Percentiles rank a stretch among this genome's conserved stretches.
Evolutionary conservation across 1,140 invertebrate genomes (phyloP).

Genomic region (Temnothorax nylanderi): DNA sequence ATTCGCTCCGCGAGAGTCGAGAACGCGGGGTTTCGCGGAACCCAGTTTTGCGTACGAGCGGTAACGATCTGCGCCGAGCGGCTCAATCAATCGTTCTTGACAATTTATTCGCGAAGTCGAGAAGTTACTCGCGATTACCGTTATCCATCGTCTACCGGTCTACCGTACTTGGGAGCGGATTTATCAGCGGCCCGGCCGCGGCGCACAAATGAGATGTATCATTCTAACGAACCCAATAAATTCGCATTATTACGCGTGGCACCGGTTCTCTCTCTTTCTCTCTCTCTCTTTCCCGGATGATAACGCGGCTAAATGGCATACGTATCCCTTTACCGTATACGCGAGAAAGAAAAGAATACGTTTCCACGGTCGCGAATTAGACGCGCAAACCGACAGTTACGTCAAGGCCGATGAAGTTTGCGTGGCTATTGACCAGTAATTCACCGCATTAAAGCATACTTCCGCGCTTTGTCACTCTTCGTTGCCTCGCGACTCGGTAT

Average conservation of each 20-base stretch:
- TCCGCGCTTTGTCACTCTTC: constrained; percentile 7
- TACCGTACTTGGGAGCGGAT: constrained; percentile 9
- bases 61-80: constrained; percentile 52
- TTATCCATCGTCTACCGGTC: constrained; percentile 46
- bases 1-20: no score
- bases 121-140: constrained; percentile 63
- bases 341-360: background rate
- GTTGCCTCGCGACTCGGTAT: no score
- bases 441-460: background rate
- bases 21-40: constrained; percentile 50
- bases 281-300: background rate
- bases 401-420: background rate
- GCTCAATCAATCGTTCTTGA: constrained; percentile 50
- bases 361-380: constrained; percentile 33
- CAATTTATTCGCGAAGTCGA: constrained; percentile 58
- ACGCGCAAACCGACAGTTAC: background rate
- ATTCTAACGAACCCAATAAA: constrained; percentile 40
- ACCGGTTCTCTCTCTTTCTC: constrained; percentile 18
- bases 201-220: constrained; percentile 48
- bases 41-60: constrained; percentile 62
- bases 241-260: constrained; percentile 35
- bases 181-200: background rate
- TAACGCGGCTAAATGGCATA: background rate
- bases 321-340: background rate
- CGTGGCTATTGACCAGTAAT: constrained; percentile 1